Evolutionary conservation across 2,113 vertebrate species (phyloP).

Genomic region (Chaenocephalus aceratus): DNA sequence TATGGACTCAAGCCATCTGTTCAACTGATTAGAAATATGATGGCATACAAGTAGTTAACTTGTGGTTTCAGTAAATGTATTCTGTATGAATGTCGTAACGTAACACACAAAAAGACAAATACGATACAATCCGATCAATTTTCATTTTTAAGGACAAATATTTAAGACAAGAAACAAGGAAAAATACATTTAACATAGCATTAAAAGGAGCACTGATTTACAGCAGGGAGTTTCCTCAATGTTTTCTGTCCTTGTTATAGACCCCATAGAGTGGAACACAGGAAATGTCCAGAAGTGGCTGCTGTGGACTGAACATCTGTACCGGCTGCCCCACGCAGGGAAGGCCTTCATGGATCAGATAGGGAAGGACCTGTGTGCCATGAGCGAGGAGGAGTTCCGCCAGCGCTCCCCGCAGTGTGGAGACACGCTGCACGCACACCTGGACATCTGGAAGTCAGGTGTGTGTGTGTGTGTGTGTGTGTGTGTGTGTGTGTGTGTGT

Average conservation of each 20-base stretch:
- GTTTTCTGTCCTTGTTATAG: slow-evolving; percentile 67
- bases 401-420: slow-evolving; percentile 91
- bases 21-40: slow-evolving; percentile 38
- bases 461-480: slow-evolving; percentile 68
- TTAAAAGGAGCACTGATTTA: neutral
- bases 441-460: slow-evolving; percentile 99
- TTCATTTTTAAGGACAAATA: no score
- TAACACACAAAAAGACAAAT: neutral
- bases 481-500: no score
- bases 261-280: slow-evolving; percentile 92
- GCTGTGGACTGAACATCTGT: slow-evolving; percentile 97
- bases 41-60: slow-evolving; percentile 38
- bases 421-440: slow-evolving; percentile 94
- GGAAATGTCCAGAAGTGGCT: slow-evolving; percentile 98
- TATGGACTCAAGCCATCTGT: slow-evolving; percentile 35
- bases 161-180: no score
- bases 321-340: slow-evolving; percentile 91
- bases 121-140: no score
- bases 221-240: slow-evolving; percentile 21
- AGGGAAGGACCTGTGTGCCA: slow-evolving; percentile 92
- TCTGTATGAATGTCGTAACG: neutral
- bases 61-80: slow-evolving; percentile 25
- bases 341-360: slow-evolving; percentile 93
- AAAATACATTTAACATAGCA: no score
- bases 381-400: slow-evolving; percentile 95